phyloP scores from a whole-genome alignment of 2,888 invertebrate genomes.

The Brachypalpus laphriformis region DNA sequence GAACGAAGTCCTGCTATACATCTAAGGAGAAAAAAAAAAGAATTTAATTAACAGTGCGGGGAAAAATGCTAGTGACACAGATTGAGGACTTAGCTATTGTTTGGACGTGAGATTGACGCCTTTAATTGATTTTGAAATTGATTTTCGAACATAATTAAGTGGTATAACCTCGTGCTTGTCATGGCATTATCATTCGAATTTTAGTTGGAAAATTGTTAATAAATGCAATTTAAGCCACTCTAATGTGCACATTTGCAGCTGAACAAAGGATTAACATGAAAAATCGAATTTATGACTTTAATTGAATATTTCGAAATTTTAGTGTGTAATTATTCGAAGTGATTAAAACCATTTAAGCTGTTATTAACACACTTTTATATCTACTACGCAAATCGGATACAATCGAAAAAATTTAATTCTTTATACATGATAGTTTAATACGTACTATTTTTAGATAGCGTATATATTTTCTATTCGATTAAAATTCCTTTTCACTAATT shows the following conservation, averaged over 20 bases:
- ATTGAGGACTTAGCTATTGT: slow-evolving; percentile 22
- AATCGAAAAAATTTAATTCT: no score
- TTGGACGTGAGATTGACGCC: slow-evolving; percentile 33
- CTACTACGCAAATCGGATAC: no score
- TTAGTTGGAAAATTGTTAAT: neutral
- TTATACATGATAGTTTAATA: no score
- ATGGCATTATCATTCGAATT: neutral
- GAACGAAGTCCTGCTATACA: slow-evolving; percentile 5
- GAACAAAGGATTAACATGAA: neutral
- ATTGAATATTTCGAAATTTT: neutral
- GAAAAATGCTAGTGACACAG: slow-evolving; percentile 45
- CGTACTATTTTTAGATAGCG: no score
- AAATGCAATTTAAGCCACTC: slow-evolving; percentile 19
- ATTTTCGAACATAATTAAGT: slow-evolving; percentile 33
- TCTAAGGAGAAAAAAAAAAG: neutral
- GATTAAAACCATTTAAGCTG: neutral
- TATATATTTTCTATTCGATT: no score
- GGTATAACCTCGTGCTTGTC: neutral
- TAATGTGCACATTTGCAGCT: neutral
- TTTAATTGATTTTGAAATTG: slow-evolving; percentile 46
- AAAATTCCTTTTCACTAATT: no score
- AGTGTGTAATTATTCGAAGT: neutral
- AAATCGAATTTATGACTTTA: neutral
- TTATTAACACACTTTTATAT: neutral
- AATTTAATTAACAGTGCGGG: slow-evolving; percentile 46